Evolutionary conservation across 2,888 invertebrate genomes (phyloP), one percentile per base, ranked within the genome.

Genomic region (Cephus spinipes): DNA sequence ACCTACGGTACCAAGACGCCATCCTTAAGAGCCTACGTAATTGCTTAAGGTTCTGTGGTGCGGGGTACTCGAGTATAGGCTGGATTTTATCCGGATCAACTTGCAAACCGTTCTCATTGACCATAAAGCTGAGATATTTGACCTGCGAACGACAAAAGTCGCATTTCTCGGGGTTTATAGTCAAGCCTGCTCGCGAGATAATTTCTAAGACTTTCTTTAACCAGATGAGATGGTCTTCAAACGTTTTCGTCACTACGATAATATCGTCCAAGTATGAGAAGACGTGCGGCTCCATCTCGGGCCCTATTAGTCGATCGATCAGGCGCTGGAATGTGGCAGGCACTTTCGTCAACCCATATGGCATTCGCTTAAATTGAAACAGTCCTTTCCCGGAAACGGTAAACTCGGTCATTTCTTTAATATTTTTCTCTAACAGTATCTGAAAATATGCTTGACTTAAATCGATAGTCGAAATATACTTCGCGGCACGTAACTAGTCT

Each of bases 301-400:
- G 34, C 6, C 34, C 85, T 0, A 88, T 74, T 2, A 89, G 76
- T 9, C 73, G 74, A 36, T 89, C 88, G 0, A 89, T 80, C 11
- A 88, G 73, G 0, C 87, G 77, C 76, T 88, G 88, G 75, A 83
- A 89, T 2, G 87, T 87, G 0, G 87, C 86, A 1, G 88, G 86
- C 0, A 84, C 83, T 34, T 86, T 78, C 76, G 82, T 80, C 69
- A 88, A 69, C 68, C 87, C 81, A 73, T 89, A 88, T 0, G 89
- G 87, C 84, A 89, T 82, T 0, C 85, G 81, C 1, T 69, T 80
- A 73, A 89, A 90, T 11, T 89, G 84, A 71, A 79, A 87, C 34
- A 85, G 77, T 0, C 9, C 34, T 34, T 34, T 34, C 6, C 34
- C 34, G 9, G 34, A 1, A 9, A 34, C 34, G 34, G 34, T 85